Base-by-base conservation (phyloP, 1,140 invertebrate species). In the Drosophila mauritiana region DNA sequence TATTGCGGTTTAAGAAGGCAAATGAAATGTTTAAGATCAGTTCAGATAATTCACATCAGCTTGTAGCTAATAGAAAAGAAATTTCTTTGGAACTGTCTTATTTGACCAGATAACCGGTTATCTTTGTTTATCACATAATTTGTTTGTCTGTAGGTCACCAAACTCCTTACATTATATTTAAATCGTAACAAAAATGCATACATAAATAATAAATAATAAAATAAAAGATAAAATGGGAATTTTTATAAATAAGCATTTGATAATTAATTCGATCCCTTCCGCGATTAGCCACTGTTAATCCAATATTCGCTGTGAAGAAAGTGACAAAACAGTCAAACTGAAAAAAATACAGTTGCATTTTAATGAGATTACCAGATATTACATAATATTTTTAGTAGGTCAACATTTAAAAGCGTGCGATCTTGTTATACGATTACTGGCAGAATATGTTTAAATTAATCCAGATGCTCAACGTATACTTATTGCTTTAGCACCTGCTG, bases 401-500 rank as follows among this genome's bases (percentile, higher is more conserved):
- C 59, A 62, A 59, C 17, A 59, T n/a, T 43, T 8, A 1, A 36
- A 15, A 25, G 15, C 27, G 22, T 15, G 37, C 11, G 17, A 40
- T 12, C 3, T 31, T 22, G 12, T 17, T 10, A 34, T 3, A 62
- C 7, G 31, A 39, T 10, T 8, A 3, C n/a, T 34, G 11, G 13
- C 39, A 15, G 59, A 43, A 15, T 45, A 63, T 36, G 36, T 63
- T 43, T 36, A 63, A 11, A 8, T 8, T 8, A 31, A 31, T 7
- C 7, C 27, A 31, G 7, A 31, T 8, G 31, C 3, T 31, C 1
- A 31, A 10, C 31, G 7, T 10, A 31, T 8, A 10, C 31, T 3
- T 10, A 40, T 34, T 45, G 1, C 42, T 43, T 13, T 10, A 91
- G 85, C 40, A 73, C 0, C 43, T 91, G 1, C 15, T 58, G 13